Evolutionary conservation across 2,888 invertebrate genomes (phyloP), one percentile per base, ranked within the genome.

Genomic region (Zygogramma bicolorata): DNA sequence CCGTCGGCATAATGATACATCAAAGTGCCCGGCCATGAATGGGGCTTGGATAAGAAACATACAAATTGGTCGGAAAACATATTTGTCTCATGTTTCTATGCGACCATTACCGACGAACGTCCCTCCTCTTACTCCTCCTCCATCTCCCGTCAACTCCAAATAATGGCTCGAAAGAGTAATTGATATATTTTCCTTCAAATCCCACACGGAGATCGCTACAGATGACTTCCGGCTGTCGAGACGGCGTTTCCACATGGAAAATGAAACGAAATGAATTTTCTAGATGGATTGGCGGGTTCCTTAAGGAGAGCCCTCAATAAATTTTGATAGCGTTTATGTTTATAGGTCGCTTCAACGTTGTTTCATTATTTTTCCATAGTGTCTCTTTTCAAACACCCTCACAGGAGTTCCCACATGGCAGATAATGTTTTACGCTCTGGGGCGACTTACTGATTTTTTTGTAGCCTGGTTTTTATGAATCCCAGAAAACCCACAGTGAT

Each of bases 41-140:
- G n/a, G 53, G 53, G 25, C 2, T 7, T 53, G 53, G 53, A 53
- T 53, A 46, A 63, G 46, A 63, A 63, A 40, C 46, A 46, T 31
- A 42, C 63, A 63, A 63, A 63, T 63, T 63, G 46, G 29, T 29
- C 46, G 46, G 63, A 63, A 63, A 63, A 63, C 53, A 53, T 63
- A 63, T 63, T 63, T 63, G 63, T 63, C 63, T 63, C 63, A 31
- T 63, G 63, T 46, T 53, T 53, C 53, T 27, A 4, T 53, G 53
- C n/a, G 53, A n/a, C 53, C 53, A 53, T 53, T 53, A 53, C 53
- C n/a, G 3, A 27, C n/a, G 27, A 27, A 53, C n/a, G 10, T 20
- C 27, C 6, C 25, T 53, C n/a, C 27, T 25, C n/a, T 2, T 53
- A 10, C 6, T 13, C 1, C 34, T 38, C 38, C 38, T 38, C n/a